These are phyloP conservation scores for Nothoprocta pentlandii DNA, from an alignment of 2,113 vertebrate genomes.

Conservation along the genomic window DNA sequence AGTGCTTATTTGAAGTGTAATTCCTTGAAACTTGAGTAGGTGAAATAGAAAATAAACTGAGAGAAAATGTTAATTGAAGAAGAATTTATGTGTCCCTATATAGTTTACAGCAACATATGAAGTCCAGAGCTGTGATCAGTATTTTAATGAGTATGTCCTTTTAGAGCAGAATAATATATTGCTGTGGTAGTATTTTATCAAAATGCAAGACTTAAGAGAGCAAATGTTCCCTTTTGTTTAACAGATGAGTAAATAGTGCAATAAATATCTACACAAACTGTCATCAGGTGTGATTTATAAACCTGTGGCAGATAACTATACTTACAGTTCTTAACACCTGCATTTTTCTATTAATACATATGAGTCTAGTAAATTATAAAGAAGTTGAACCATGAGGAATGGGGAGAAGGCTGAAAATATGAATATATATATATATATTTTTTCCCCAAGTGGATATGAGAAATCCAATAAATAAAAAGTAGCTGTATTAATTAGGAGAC, in stretches of 20 bases:
- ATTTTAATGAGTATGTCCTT: constrained; percentile 48
- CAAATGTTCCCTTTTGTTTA: constrained; percentile 48
- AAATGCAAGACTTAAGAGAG: constrained; percentile 22
- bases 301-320: constrained; percentile 33
- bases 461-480: background rate
- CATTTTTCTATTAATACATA: constrained; percentile 5
- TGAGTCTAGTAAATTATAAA: background rate
- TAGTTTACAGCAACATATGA: constrained; percentile 38
- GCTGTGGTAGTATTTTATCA: background rate
- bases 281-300: constrained; percentile 18
- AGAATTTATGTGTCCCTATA: background rate
- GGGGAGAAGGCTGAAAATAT: background rate
- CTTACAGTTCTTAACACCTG: constrained; percentile 53
- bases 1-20: background rate
- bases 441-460: background rate
- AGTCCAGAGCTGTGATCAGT: background rate
- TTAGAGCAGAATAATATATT: constrained; percentile 17
- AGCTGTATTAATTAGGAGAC: background rate
- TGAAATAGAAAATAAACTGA: constrained; percentile 50
- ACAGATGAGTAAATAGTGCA: constrained; percentile 20
- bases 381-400: background rate
- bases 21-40: background rate
- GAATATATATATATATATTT: background rate
- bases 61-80: constrained; percentile 44
- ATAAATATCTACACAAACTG: constrained; percentile 44